These are phyloP conservation scores for Philypnodon macrostomus DNA, from an alignment of 2,797 vertebrate genomes.

Conservation along the genomic window DNA sequence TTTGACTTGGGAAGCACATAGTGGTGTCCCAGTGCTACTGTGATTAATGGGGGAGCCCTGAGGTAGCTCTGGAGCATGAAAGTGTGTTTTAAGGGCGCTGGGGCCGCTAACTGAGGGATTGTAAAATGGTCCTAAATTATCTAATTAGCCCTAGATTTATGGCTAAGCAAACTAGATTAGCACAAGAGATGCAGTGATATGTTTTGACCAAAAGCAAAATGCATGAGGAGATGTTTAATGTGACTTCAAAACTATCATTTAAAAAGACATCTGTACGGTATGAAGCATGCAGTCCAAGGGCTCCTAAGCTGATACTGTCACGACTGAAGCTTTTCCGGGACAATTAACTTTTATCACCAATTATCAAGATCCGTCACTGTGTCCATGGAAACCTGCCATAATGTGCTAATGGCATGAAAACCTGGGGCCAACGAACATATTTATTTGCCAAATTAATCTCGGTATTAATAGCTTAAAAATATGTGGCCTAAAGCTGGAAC, in stretches of 20 bases:
- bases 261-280: background rate
- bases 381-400: background rate
- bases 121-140: constrained; percentile 8
- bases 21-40: constrained; percentile 9
- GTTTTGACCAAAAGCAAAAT: constrained; percentile 6
- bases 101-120: background rate
- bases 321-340: constrained; percentile 1
- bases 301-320: background rate
- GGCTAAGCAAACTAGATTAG: background rate
- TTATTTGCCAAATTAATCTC: constrained; percentile 10
- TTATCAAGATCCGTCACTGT: constrained; percentile 6
- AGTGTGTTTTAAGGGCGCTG: background rate
- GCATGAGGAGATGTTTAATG: no score
- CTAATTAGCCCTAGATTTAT: constrained; percentile 9
- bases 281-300: background rate
- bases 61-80: constrained; percentile 6
- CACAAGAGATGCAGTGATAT: constrained; percentile 1
- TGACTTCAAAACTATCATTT: background rate
- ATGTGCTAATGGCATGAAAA: background rate
- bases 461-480: constrained; percentile 5
- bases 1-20: constrained; percentile 43
- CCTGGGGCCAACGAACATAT: constrained; percentile 12
- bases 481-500: constrained; percentile 8
- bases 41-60: constrained; percentile 2
- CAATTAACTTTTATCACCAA: constrained; percentile 13